Conservation (phyloP, 2,797 vertebrate genomes). For the Buphagus erythrorhynchus region DNA sequence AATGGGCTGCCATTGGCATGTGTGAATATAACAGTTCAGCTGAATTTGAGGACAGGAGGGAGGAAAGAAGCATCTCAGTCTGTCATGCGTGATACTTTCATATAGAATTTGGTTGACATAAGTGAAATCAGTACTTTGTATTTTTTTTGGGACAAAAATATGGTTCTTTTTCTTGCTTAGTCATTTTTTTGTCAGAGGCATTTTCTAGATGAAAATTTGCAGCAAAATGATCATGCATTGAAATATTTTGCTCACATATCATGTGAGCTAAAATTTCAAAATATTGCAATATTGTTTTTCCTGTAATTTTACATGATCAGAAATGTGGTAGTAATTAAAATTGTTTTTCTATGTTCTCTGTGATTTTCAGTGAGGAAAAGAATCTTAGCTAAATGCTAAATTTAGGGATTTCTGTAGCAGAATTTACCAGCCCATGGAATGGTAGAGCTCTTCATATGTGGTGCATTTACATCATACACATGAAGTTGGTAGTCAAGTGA, state of each 20-base stretch:
- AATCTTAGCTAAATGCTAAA: background rate
- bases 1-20: rapidly evolving
- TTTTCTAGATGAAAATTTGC: background rate
- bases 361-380: background rate
- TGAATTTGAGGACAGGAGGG: background rate
- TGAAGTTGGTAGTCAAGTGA: background rate
- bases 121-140: background rate
- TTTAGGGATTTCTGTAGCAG: background rate
- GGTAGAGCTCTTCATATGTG: background rate
- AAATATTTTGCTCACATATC: background rate
- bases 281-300: background rate
- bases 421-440: background rate
- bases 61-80: background rate
- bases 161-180: background rate
- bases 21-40: background rate
- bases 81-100: background rate
- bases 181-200: background rate
- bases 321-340: background rate
- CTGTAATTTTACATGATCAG: background rate
- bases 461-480: background rate
- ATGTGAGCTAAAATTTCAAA: background rate
- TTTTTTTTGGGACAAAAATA: background rate
- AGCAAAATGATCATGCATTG: background rate
- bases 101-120: background rate
- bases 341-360: background rate